These are phyloP conservation scores for Belgica antarctica DNA, from an alignment of 2,888 invertebrate species.

Conservation along the genomic window DNA sequence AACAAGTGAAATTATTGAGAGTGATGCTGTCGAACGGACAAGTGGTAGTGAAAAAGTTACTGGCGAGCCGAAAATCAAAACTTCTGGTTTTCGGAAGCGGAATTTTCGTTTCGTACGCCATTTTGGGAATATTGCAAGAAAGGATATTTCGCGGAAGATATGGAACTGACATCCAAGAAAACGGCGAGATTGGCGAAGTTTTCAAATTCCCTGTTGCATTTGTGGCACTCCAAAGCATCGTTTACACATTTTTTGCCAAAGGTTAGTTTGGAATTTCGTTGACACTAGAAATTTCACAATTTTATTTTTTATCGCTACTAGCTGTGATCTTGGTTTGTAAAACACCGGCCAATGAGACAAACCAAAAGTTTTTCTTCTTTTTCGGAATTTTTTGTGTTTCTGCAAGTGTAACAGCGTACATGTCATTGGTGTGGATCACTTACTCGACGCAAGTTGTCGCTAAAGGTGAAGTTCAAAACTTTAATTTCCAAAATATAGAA, in stretches of 20 bases:
- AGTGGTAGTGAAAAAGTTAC: too few relatives aligned
- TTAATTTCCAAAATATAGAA: too few relatives aligned
- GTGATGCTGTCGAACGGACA: too few relatives aligned
- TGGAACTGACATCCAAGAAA: constrained; percentile 50
- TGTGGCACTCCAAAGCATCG: constrained; percentile 84
- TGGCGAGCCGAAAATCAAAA: constrained; percentile 50
- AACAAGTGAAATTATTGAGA: too few relatives aligned
- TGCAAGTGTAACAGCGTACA: constrained; percentile 94
- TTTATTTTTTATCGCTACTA: not conserved
- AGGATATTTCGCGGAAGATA: constrained; percentile 90
- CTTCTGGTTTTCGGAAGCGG: constrained; percentile 79
- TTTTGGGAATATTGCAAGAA: constrained; percentile 91
- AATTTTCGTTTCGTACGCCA: constrained; percentile 89
- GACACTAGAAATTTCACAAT: not conserved
- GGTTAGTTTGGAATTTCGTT: constrained; percentile 52
- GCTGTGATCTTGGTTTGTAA: not conserved
- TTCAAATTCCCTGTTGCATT: constrained; percentile 84
- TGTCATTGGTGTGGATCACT: constrained; percentile 92
- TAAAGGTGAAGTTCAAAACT: constrained; percentile 15
- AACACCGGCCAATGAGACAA: constrained; percentile 68
- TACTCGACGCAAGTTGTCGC: constrained; percentile 57
- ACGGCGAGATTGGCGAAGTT: constrained; percentile 64
- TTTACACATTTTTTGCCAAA: constrained; percentile 83
- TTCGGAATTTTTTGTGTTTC: constrained; percentile 85
- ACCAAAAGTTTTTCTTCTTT: constrained; percentile 71